Evolutionary conservation across 2,797 vertebrate genomes (phyloP).

Genomic region (Scomberomorus guttatus): DNA sequence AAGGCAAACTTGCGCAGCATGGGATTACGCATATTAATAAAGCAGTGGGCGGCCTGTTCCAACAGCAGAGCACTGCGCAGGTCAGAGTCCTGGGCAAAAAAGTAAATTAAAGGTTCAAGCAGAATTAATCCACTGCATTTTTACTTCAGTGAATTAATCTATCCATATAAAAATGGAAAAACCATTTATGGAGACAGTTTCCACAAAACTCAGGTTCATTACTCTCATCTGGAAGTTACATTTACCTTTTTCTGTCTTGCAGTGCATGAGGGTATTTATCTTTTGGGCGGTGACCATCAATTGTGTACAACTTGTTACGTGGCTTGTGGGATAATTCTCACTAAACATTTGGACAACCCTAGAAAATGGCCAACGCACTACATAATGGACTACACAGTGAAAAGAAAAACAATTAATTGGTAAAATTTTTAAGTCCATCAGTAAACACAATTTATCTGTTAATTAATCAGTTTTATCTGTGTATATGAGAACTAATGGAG

Average conservation of each 20-base stretch:
- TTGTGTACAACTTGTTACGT: background rate
- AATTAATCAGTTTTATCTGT: background rate
- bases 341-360: background rate
- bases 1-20: conserved; percentile 99
- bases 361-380: background rate
- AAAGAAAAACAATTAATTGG: background rate
- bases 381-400: background rate
- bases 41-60: conserved; percentile 98
- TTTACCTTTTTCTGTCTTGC: background rate
- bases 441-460: background rate
- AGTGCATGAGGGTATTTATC: background rate
- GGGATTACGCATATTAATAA: conserved; percentile 97
- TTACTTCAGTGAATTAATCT: background rate
- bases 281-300: background rate
- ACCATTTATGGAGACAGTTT: background rate
- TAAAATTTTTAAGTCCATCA: background rate
- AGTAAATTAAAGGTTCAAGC: background rate
- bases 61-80: conserved; percentile 95
- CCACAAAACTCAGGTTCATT: no score
- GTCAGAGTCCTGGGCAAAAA: conserved; percentile 90
- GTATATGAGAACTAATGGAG: background rate
- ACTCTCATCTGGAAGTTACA: no score
- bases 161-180: background rate
- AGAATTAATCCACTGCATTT: background rate
- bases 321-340: background rate